Conservation (phyloP, 2,888 invertebrate species). For the Petrolisthes manimaculis region DNA sequence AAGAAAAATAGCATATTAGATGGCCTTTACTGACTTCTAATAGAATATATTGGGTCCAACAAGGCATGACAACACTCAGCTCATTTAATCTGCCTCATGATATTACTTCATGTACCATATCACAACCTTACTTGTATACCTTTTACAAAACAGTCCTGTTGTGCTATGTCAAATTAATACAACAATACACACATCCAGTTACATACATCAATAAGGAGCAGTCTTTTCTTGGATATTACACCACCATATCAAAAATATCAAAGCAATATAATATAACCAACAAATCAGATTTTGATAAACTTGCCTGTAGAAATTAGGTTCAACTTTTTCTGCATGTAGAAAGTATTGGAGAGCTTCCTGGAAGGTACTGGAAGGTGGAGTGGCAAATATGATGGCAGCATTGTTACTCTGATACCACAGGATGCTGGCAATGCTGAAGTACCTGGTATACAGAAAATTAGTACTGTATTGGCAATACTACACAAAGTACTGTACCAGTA, state of each 20-base stretch:
- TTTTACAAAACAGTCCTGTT: no score
- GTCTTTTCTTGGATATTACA: background rate
- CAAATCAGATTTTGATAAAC: background rate
- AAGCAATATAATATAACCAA: background rate
- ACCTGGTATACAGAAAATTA: constrained; percentile 68
- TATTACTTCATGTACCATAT: no score
- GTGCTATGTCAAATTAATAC: no score
- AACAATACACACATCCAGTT: background rate
- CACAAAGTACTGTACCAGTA: no score
- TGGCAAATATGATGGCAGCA: constrained; percentile 81
- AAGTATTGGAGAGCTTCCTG: constrained; percentile 89
- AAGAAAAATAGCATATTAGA: no score
- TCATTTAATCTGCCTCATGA: no score
- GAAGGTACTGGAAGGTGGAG: constrained; percentile 83
- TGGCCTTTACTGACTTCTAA: no score
- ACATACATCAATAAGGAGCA: background rate
- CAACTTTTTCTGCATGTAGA: constrained; percentile 80
- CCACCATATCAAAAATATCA: background rate
- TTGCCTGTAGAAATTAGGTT: constrained; percentile 81
- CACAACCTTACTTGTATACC: no score
- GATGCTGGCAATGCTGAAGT: constrained; percentile 84
- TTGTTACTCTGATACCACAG: constrained; percentile 87
- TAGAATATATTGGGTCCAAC: no score
- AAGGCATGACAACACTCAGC: no score
- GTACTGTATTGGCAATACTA: no score